phyloP scores from a whole-genome alignment of 1,140 invertebrate species.

The Halotydeus destructor region DNA sequence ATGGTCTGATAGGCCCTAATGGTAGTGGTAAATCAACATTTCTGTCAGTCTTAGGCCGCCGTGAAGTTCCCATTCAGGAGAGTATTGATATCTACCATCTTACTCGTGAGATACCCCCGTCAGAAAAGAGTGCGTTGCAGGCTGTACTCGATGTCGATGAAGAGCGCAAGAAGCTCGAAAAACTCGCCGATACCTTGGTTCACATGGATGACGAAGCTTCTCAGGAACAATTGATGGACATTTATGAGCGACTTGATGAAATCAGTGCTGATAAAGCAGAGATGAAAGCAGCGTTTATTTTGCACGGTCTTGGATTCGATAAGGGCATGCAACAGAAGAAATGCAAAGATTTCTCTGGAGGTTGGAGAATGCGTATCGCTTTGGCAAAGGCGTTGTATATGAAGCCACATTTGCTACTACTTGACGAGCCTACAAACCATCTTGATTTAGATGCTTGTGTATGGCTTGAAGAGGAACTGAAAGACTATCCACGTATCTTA shows the following conservation, averaged over 20 bases:
- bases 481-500: conserved; percentile 85
- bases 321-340: conserved; percentile 76
- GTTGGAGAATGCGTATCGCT: conserved; percentile 99
- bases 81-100: conserved; percentile 96
- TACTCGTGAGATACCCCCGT: conserved; percentile 86
- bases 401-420: conserved; percentile 29
- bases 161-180: conserved; percentile 73
- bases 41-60: conserved; percentile 66
- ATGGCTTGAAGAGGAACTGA: conserved; percentile 96
- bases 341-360: conserved; percentile 86
- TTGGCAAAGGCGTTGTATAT: conserved; percentile 45
- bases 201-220: conserved; percentile 70
- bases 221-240: conserved; percentile 87
- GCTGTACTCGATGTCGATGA: conserved; percentile 97
- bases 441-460: conserved; percentile 77
- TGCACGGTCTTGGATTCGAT: conserved; percentile 90
- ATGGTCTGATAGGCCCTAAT: conserved; percentile 88
- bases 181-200: conserved; percentile 70
- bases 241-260: conserved; percentile 93
- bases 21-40: conserved; percentile 93
- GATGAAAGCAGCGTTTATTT: conserved; percentile 73
- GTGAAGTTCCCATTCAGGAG: conserved; percentile 86
- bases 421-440: conserved; percentile 44
- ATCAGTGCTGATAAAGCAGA: conserved; percentile 87
- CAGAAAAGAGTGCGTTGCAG: conserved; percentile 64